A percentile compares a stretch with the other conserved stretches of the same genome.
Conservation (phyloP, 2,113 vertebrate species). For the Orcinus orca region DNA sequence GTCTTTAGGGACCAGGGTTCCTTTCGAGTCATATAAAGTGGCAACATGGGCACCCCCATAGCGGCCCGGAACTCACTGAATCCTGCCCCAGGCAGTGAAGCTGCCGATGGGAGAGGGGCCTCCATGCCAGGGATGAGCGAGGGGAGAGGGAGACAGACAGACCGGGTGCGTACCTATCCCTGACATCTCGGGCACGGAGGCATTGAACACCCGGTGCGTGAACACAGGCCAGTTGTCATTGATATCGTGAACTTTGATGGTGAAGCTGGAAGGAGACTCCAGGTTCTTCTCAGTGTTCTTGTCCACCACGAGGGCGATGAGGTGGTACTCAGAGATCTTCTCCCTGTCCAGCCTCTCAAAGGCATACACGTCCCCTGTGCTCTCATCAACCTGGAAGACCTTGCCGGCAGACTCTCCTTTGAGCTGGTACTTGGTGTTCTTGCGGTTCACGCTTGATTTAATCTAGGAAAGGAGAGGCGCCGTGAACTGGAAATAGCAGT, state of each 20-base stretch:
- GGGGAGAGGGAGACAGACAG: not conserved
- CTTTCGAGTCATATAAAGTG: not conserved
- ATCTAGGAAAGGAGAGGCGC: conserved; percentile 82
- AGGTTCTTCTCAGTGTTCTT: conserved; percentile 76
- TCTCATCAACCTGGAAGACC: conserved; percentile 87
- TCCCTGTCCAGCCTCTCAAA: conserved; percentile 91
- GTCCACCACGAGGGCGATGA: conserved; percentile 87
- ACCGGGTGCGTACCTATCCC: conserved; percentile 80
- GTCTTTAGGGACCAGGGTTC: not conserved
- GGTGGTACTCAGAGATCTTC: conserved; percentile 84
- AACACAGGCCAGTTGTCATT: conserved; percentile 95
- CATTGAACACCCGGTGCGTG: conserved; percentile 81
- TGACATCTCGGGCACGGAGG: conserved; percentile 91
- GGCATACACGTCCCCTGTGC: conserved; percentile 88
- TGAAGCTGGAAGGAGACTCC: conserved; percentile 87
- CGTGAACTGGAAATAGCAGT: not conserved
- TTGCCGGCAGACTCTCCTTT: conserved; percentile 87
- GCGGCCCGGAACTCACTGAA: not conserved
- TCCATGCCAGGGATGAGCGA: not conserved
- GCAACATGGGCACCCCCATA: not conserved
- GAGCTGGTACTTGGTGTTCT: conserved; percentile 84
- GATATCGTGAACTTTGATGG: conserved; percentile 90
- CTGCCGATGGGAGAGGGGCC: not conserved
- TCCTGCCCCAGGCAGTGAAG: not conserved
- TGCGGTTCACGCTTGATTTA: conserved; percentile 80